phyloP scores from a whole-genome alignment of 2,797 vertebrate genomes.

The Chaunax sp. region DNA sequence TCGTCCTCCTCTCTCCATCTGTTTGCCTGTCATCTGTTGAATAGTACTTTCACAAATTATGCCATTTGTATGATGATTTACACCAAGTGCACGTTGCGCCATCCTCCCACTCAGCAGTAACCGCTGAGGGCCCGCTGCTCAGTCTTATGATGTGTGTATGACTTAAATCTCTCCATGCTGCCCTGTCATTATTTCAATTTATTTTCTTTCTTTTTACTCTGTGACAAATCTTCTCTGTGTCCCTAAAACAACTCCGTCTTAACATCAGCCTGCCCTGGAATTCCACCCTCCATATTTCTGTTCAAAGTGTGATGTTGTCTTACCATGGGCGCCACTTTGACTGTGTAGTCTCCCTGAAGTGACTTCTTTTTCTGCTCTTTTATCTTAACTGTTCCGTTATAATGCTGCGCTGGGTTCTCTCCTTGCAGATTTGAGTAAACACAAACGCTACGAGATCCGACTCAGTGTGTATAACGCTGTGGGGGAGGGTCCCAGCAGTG shows the following conservation, averaged over 20 bases:
- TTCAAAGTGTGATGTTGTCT: slow-evolving; percentile 53
- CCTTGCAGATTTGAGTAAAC: slow-evolving; percentile 91
- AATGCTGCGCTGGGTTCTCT: slow-evolving; percentile 43
- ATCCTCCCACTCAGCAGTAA: slow-evolving; percentile 54
- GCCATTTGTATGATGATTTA: slow-evolving; percentile 46
- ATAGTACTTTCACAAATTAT: slow-evolving; percentile 37
- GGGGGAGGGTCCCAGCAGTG: slow-evolving; percentile 93
- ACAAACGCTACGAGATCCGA: slow-evolving; percentile 95
- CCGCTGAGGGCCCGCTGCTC: slow-evolving; percentile 26
- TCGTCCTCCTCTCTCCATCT: slow-evolving; percentile 39
- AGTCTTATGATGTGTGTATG: slow-evolving; percentile 45
- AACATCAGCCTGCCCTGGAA: slow-evolving; percentile 52
- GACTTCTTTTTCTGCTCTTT: slow-evolving; percentile 52
- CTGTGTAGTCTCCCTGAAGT: slow-evolving; percentile 41
- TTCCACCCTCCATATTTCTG: slow-evolving; percentile 38
- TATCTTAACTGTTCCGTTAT: slow-evolving; percentile 53
- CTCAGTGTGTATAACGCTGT: slow-evolving; percentile 95
- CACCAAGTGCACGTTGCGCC: slow-evolving; percentile 21
- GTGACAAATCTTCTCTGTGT: slow-evolving; percentile 59
- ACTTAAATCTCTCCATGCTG: slow-evolving; percentile 66
- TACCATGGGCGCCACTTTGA: slow-evolving; percentile 46
- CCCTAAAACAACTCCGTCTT: slow-evolving; percentile 56
- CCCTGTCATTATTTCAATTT: slow-evolving; percentile 55
- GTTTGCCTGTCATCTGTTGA: slow-evolving; percentile 41
- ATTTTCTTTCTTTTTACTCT: slow-evolving; percentile 64